A percentile compares a stretch with the other conserved stretches of the same genome.
These are phyloP conservation scores for Teleogryllus occipitalis DNA, from an alignment of 1,140 invertebrate genomes.

Conservation along the genomic window DNA sequence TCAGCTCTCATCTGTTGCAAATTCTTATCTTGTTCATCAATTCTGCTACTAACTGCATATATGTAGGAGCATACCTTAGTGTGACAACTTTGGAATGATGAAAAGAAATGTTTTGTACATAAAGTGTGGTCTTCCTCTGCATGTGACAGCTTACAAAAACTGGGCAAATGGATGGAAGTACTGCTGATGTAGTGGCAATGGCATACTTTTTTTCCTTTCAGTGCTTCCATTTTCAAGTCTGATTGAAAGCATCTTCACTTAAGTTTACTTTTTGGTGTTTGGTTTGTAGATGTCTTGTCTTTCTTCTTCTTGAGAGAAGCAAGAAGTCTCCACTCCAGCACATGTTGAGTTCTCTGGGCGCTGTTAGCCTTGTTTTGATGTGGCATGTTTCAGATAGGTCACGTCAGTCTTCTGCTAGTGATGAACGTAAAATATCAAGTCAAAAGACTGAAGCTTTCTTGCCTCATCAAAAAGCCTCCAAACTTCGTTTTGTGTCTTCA, in stretches of 20 bases:
- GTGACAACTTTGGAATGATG: not conserved
- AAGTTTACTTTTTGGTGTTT: not conserved
- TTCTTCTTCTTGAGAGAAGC: not conserved
- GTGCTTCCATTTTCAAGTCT: not conserved
- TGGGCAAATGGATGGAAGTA: not conserved
- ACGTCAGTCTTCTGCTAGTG: conserved; percentile 17
- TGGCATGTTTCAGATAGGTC: conserved; percentile 47
- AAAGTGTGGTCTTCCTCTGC: not conserved
- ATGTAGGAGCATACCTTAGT: not conserved
- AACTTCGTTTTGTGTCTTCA: conserved; percentile 68
- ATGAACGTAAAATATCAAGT: conserved; percentile 17
- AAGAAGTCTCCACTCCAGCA: not conserved
- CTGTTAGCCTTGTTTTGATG: conserved; percentile 27
- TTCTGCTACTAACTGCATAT: not conserved
- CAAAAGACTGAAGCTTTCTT: conserved; percentile 44
- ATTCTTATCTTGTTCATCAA: not conserved
- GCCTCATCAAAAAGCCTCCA: conserved; percentile 52
- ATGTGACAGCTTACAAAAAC: not conserved
- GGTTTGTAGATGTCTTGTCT: not conserved
- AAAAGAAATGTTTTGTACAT: not conserved
- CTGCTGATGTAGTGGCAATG: not conserved
- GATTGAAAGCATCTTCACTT: not conserved
- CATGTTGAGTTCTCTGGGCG: not conserved
- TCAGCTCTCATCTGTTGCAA: not conserved
- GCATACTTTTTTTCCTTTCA: not conserved